phyloP scores from a whole-genome alignment of 2,888 invertebrate species.

The Agrotis ipsilon region DNA sequence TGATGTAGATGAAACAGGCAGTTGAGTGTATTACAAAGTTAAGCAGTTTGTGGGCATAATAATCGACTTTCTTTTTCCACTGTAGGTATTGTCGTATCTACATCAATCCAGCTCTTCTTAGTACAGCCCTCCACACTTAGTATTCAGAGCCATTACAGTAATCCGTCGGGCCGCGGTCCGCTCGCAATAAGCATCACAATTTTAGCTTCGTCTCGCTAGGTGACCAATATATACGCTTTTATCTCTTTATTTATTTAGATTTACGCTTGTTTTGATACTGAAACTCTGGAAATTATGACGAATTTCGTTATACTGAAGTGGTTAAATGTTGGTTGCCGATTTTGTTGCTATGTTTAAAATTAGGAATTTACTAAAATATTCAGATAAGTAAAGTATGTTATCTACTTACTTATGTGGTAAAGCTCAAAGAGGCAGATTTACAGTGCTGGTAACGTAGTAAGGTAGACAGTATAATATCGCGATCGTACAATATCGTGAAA shows the following conservation, averaged over 20 bases:
- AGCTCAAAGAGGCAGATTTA: too few species aligned
- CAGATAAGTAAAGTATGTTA: too few species aligned
- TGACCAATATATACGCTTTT: slow-evolving; percentile 52
- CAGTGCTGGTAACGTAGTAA: too few species aligned
- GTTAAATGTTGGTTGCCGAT: background rate
- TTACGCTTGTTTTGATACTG: background rate
- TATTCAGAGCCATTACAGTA: slow-evolving; percentile 77
- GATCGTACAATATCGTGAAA: too few species aligned
- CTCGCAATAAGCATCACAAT: slow-evolving; percentile 75
- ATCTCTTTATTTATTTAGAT: slow-evolving; percentile 34
- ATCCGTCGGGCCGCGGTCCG: slow-evolving; percentile 74
- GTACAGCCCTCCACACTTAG: slow-evolving; percentile 62
- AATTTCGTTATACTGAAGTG: background rate
- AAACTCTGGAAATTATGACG: background rate
- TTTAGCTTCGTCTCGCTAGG: slow-evolving; percentile 69
- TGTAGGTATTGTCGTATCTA: slow-evolving; percentile 13
- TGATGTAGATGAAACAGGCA: background rate
- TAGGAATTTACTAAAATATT: too few species aligned
- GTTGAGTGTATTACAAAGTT: too few species aligned
- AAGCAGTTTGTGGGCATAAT: slow-evolving; percentile 12
- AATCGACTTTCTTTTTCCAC: background rate
- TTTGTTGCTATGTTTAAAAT: background rate
- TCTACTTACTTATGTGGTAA: too few species aligned
- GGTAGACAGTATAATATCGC: too few species aligned
- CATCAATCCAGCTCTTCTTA: slow-evolving; percentile 16